Percentiles rank a stretch among this genome's conserved stretches.
Conservation (phyloP, 2,888 invertebrate genomes). For the Tinea trinotella region DNA sequence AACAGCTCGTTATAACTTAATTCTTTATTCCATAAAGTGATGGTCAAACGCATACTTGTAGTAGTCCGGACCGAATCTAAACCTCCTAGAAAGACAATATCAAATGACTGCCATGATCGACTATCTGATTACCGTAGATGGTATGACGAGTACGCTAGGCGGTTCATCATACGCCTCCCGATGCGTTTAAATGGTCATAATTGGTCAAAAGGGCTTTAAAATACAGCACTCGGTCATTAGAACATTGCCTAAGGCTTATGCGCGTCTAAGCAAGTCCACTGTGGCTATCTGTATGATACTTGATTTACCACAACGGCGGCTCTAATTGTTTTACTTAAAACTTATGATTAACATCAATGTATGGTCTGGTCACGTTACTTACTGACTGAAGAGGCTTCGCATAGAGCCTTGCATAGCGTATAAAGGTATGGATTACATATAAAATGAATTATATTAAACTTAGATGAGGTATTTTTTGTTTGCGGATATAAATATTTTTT, state of each 20-base stretch:
- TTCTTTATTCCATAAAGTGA: neutral
- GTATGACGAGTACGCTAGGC: constrained; percentile 46
- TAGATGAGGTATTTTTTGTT: too few species aligned
- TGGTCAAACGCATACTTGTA: constrained; percentile 7
- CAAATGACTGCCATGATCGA: constrained; percentile 49
- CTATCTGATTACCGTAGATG: constrained; percentile 58
- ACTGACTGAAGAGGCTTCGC: too few species aligned
- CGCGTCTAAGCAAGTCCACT: neutral
- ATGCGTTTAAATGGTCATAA: constrained; percentile 64
- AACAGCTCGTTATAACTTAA: neutral
- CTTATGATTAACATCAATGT: neutral
- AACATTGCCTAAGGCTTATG: constrained; percentile 33
- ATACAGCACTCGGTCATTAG: constrained; percentile 49
- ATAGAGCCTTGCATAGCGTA: too few species aligned
- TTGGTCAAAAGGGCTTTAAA: constrained; percentile 48
- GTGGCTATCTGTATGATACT: constrained; percentile 1
- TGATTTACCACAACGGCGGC: constrained; percentile 6
- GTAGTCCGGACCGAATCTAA: constrained; percentile 27
- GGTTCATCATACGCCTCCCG: constrained; percentile 48
- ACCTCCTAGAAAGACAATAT: constrained; percentile 48
- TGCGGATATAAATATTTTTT: too few species aligned
- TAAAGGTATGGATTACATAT: too few species aligned
- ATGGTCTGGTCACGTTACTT: neutral
- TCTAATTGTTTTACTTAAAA: constrained; percentile 18
- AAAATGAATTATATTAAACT: too few species aligned